These are phyloP conservation scores for Leistus spinibarbis DNA, from an alignment of 2,888 invertebrate species.

Conservation along the genomic window DNA sequence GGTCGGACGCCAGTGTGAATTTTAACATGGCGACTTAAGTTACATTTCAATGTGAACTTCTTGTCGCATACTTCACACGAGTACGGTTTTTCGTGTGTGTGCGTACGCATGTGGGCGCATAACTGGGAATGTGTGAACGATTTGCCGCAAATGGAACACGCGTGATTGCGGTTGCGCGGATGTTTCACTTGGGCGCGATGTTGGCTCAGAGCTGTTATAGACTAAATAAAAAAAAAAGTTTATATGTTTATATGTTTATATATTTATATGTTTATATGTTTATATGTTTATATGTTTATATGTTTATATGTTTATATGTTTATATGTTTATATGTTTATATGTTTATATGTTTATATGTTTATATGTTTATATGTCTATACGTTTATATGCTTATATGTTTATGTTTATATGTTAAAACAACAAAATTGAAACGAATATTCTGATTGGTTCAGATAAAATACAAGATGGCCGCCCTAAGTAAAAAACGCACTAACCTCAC, in stretches of 20 bases:
- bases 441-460: too few relatives aligned
- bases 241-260: background rate
- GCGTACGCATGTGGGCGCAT: conserved; percentile 12
- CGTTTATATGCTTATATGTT: too few relatives aligned
- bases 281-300: too few relatives aligned
- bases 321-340: too few relatives aligned
- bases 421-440: background rate
- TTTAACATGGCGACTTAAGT: conserved; percentile 47
- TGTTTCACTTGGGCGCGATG: conserved; percentile 17
- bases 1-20: conserved; percentile 40
- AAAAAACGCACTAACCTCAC: background rate
- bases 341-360: too few relatives aligned
- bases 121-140: conserved; percentile 9
- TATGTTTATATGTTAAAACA: too few relatives aligned
- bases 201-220: background rate
- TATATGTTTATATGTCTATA: too few relatives aligned
- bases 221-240: background rate
- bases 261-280: too few relatives aligned
- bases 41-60: conserved; percentile 41
- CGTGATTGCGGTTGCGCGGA: conserved; percentile 11
- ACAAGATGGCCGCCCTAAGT: background rate
- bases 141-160: conserved; percentile 17
- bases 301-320: too few relatives aligned
- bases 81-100: conserved; percentile 17
- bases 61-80: conserved; percentile 8